Percentiles rank a stretch among this genome's conserved stretches.
Evolutionary conservation across 2,113 vertebrate species (phyloP).

Genomic region (Merops nubicus): DNA sequence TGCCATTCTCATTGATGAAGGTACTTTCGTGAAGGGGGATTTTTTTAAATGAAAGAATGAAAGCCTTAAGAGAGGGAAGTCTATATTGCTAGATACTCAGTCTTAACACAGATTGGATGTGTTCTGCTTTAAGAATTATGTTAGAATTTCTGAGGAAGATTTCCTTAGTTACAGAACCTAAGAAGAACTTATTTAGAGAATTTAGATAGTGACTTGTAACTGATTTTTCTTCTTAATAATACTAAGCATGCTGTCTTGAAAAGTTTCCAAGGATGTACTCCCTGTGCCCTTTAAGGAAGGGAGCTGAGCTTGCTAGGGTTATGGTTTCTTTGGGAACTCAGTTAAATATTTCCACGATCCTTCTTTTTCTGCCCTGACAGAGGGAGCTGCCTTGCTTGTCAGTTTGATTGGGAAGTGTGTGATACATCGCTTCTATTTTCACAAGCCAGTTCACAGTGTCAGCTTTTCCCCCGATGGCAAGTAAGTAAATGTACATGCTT

Average conservation of each 20-base stretch:
- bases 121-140: accelerated
- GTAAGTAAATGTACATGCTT: slow-evolving; percentile 58
- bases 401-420: slow-evolving; percentile 86
- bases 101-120: not conserved
- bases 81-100: not conserved
- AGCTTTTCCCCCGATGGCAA: slow-evolving; percentile 94
- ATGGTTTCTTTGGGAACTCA: not conserved
- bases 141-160: not conserved
- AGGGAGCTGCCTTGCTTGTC: slow-evolving; percentile 88
- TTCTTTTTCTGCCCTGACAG: slow-evolving; percentile 68
- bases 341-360: accelerated
- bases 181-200: not conserved
- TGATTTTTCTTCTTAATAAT: not conserved
- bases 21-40: slow-evolving; percentile 51
- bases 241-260: not conserved
- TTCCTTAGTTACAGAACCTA: not conserved
- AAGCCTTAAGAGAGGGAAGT: not conserved
- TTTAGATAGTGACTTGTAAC: not conserved
- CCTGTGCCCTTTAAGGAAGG: accelerated
- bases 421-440: slow-evolving; percentile 92
- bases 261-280: not conserved
- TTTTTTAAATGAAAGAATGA: not conserved
- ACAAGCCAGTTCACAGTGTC: slow-evolving; percentile 89
- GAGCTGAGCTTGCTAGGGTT: not conserved
- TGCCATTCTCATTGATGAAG: slow-evolving; percentile 92